phyloP scores from a whole-genome alignment of 2,797 vertebrate genomes.

The Tinamus major region DNA sequence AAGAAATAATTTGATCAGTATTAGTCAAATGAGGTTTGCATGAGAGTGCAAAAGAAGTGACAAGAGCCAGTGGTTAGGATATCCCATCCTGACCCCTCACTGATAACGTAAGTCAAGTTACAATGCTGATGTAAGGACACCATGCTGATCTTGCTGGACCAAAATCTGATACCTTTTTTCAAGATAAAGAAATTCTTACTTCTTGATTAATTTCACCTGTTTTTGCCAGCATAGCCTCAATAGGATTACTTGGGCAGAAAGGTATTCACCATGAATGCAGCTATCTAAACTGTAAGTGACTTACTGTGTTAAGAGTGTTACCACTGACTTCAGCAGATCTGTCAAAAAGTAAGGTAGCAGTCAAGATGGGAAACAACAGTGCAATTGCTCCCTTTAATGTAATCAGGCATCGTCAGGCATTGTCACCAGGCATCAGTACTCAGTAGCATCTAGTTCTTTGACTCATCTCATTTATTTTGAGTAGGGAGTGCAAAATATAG shows the following conservation, averaged over 20 bases:
- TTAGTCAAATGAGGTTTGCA: not conserved
- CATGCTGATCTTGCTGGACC: not conserved
- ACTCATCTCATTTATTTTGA: not conserved
- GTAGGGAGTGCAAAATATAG: not conserved
- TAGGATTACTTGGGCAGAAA: not conserved
- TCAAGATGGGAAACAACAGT: not conserved
- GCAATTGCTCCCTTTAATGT: not conserved
- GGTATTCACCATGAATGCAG: not conserved
- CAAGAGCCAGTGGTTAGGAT: not conserved
- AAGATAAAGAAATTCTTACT: not conserved
- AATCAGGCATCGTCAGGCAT: too few relatives aligned
- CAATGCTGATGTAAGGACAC: not conserved
- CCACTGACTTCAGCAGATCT: not conserved
- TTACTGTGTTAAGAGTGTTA: not conserved
- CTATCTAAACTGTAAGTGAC: not conserved
- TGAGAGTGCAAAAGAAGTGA: not conserved
- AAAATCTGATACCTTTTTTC: not conserved
- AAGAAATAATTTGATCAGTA: not conserved
- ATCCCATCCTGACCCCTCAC: not conserved
- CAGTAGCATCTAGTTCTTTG: not conserved
- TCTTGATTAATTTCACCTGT: not conserved
- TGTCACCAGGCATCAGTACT: not conserved
- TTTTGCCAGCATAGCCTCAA: not conserved
- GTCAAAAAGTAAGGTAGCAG: not conserved
- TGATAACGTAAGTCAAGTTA: not conserved